A percentile compares a stretch with the other conserved stretches of the same genome.
phyloP scores from a whole-genome alignment of 2,888 invertebrate species.

The Osmoderma eremita region DNA sequence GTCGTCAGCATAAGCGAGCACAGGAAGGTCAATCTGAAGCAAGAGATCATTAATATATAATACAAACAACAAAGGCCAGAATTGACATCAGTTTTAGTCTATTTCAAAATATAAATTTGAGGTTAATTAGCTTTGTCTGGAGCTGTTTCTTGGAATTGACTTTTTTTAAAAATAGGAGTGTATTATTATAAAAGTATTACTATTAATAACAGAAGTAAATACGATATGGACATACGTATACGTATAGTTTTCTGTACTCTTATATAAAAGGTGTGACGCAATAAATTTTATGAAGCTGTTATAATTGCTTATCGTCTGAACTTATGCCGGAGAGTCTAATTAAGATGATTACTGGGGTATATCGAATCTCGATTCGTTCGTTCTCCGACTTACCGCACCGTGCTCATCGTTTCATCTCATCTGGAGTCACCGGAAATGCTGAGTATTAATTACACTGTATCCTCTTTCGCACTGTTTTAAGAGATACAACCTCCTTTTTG shows the following conservation, averaged over 20 bases:
- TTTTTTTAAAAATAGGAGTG: no score
- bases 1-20: no score
- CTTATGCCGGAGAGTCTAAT: constrained; percentile 41
- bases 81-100: no score
- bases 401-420: constrained; percentile 36
- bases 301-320: constrained; percentile 41
- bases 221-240: not conserved
- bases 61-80: no score
- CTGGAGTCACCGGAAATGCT: constrained; percentile 38
- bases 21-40: no score
- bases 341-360: constrained; percentile 47
- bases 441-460: constrained; percentile 34
- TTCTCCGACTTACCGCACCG: constrained; percentile 25
- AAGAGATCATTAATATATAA: no score
- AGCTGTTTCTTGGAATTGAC: no score
- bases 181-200: no score
- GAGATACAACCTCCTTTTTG: not conserved
- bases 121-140: no score
- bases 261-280: constrained; percentile 29
- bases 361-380: constrained; percentile 47
- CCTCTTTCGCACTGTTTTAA: constrained; percentile 14
- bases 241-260: not conserved
- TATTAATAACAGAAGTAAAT: no score
- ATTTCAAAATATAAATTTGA: no score
- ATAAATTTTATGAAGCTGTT: constrained; percentile 39